Evolutionary conservation across 2,797 vertebrate species (phyloP).

Genomic region (Babyrousa celebensis): DNA sequence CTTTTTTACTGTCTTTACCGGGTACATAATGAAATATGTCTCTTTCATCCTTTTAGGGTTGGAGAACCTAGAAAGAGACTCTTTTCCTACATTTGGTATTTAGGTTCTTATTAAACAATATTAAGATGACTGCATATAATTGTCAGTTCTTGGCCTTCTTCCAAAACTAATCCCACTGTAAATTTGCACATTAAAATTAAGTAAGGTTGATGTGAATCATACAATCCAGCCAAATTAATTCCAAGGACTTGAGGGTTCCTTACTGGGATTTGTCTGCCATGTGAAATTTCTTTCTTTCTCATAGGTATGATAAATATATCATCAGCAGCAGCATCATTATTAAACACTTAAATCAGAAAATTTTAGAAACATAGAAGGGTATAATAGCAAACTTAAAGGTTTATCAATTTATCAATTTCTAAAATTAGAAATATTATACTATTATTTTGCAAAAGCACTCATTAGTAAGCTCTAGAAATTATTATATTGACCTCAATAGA

Average conservation of each 20-base stretch:
- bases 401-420: neutral
- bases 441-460: neutral
- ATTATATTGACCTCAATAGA: neutral
- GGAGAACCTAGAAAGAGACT: neutral
- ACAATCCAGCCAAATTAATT: neutral
- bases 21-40: slow-evolving; percentile 51
- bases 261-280: neutral
- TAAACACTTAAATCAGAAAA: neutral
- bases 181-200: slow-evolving; percentile 42
- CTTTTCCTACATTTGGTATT: neutral
- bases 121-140: neutral
- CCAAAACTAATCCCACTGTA: neutral
- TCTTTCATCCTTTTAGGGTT: neutral
- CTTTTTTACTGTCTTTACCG: slow-evolving; percentile 60
- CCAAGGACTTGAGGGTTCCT: neutral
- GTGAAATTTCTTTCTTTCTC: neutral
- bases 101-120: neutral
- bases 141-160: neutral
- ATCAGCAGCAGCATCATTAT: neutral
- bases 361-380: neutral
- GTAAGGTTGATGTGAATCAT: slow-evolving; percentile 1
- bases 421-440: neutral
- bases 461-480: neutral
- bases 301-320: neutral
- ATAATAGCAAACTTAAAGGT: neutral